Evolutionary conservation across 2,113 vertebrate species (phyloP), one percentile per base, ranked within the genome.

Genomic region (Saccopteryx bilineata): DNA sequence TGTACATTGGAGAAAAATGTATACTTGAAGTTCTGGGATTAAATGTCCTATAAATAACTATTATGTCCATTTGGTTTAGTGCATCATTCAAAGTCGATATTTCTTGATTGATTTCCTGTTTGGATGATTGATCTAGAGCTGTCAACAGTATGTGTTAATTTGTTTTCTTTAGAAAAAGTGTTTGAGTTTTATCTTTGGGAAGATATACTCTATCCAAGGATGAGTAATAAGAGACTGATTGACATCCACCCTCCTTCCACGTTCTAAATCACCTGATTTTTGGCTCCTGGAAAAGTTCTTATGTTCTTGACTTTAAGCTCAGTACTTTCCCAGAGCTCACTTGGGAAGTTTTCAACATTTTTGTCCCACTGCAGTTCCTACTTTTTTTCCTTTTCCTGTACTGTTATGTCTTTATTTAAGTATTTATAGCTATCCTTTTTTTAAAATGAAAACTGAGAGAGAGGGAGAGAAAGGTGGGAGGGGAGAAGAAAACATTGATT

Each of bases 331-430:
- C 9, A 1, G 33, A 60, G 3, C 19, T 75, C 24, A 15, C n/a
- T 17, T 4, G 28, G 60, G 33, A 63, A 26, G 46, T 26, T 68
- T 50, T 52, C 54, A 7, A 5, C 4, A 3, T 9, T 39, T 71
- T n/a, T 10, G 1, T 54, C 31, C 7, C n/a, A 11, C 1, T 3
- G 9, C n/a, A 23, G 1, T 24, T n/a, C 3, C 50, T 7, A 18
- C 2, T 3, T 69, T 54, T 68, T 15, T 26, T 61, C n/a, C n/a
- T 69, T 69, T 56, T 7, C 69, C 48, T 75, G 9, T 10, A 8
- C 31, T 10, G 10, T 24, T n/a, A 33, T 4, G 5, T 80, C 74
- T 75, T 92, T 26, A 63, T 80, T 50, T 63, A 50, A 65, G 60
- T 65, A 21, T 65, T 52, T 85, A 28, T 68, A 33, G 24, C 28